These are phyloP conservation scores for Callinectes sapidus DNA, from an alignment of 2,888 invertebrate species.

Conservation along the genomic window DNA sequence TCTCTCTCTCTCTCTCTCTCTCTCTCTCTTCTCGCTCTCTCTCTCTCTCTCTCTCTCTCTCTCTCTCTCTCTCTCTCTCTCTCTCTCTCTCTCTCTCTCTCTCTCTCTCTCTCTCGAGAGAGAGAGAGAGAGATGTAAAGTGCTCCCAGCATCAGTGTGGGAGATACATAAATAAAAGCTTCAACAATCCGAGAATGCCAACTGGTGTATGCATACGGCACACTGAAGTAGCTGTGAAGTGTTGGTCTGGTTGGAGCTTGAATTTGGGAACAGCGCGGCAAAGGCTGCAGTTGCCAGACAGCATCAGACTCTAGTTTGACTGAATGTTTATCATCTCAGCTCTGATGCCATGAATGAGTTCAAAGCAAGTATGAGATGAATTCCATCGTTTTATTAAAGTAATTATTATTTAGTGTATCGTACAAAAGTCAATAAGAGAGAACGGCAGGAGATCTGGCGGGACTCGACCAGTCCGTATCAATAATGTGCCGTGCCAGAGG, in stretches of 20 bases:
- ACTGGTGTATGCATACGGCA: not conserved
- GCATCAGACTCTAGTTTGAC: not conserved
- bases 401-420: not conserved
- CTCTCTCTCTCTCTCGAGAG: too few relatives aligned
- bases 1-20: too few relatives aligned
- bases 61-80: too few relatives aligned
- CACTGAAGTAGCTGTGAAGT: not conserved
- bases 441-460: not conserved
- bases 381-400: not conserved
- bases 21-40: too few relatives aligned
- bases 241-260: not conserved
- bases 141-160: too few relatives aligned
- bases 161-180: too few relatives aligned
- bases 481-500: slow-evolving; percentile 15
- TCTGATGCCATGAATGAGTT: not conserved
- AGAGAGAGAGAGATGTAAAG: too few relatives aligned
- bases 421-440: not conserved
- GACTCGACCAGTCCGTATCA: slow-evolving; percentile 29
- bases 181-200: too few relatives aligned
- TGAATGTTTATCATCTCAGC: not conserved
- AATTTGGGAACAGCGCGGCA: not conserved
- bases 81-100: too few relatives aligned
- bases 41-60: too few relatives aligned
- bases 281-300: not conserved
- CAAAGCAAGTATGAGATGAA: not conserved